Base-by-base conservation (phyloP, 2,797 vertebrate species). In the Glyptemys insculpta region DNA sequence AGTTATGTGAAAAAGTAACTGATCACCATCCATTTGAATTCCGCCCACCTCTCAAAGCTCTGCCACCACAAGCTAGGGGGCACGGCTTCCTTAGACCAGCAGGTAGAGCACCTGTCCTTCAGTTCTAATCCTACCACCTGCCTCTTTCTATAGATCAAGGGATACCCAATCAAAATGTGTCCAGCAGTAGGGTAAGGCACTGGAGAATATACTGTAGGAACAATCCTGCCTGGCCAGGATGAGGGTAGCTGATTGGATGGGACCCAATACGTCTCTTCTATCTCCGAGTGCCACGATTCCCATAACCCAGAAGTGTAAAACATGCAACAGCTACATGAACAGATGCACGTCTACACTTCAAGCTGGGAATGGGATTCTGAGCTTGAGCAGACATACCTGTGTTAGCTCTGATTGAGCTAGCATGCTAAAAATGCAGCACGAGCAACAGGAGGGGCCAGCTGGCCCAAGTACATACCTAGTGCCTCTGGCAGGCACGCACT, bases 1-100 rank as follows among this genome's bases (percentile, higher is more conserved):
- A 50, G 3, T 89, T 23, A 34, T 0, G 0, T 0, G 0, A 53
- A 86, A 1, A 19, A 81, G 79, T 47, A 85, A 14, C 29, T n/a
- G 62, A 12, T 0, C 57, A 41, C 12, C 4, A 4, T 2, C 1
- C 0, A 4, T 29, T 85, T n/a, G 52, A 52, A 57, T 31, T n/a
- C 34, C 41, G 41, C 29, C 54, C 34, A 44, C 41, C 72, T 44
- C 72, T 6, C 41, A 74, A 44, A n/a, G 11, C 19, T 65, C 31
- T 65, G 62, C 34, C 34, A 65, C 34, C 34, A 65, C 62, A 74
- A 44, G 72, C 23, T 47, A 1, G 23, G 25, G n/a, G 9, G 14
- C 29, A 54, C 3, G 7, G 12, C 47, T 41, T 86, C 41, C 5
- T 59, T 0, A 25, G 5, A 12, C 49, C 49, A 8, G 2, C 25